Evolutionary conservation across 2,888 invertebrate species (phyloP).

Genomic region (Drosophila multiciliata): DNA sequence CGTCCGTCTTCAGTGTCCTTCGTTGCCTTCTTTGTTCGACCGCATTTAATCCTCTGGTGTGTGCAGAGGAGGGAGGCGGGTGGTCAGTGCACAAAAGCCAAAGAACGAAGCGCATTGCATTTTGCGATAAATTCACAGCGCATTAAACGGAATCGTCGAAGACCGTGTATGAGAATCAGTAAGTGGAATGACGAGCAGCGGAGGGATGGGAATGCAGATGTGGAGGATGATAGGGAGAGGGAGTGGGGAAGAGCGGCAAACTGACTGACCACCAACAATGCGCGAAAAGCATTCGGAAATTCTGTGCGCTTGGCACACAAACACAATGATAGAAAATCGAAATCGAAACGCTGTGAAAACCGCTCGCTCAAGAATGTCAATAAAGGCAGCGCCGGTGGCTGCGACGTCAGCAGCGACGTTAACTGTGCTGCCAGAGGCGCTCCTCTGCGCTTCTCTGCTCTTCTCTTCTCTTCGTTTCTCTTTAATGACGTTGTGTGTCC

Average conservation of each 20-base stretch:
- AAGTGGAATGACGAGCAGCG: neutral
- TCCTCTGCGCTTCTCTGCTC: neutral
- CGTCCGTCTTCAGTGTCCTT: conserved; percentile 46
- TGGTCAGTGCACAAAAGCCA: conserved; percentile 35
- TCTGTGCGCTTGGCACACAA: conserved; percentile 68
- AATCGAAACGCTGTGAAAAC: conserved; percentile 55
- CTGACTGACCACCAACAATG: conserved; percentile 76
- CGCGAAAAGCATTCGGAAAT: conserved; percentile 64
- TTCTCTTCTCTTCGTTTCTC: conserved; percentile 10
- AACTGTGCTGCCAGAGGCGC: neutral
- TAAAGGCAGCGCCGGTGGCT: conserved; percentile 51
- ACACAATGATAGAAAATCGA: conserved; percentile 64
- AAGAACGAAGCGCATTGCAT: conserved; percentile 61
- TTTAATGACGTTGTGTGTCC: conserved; percentile 58
- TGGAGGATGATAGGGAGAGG: neutral
- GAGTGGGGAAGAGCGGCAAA: neutral
- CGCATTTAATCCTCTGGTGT: conserved; percentile 65
- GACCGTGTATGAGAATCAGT: conserved; percentile 20
- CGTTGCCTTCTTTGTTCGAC: conserved; percentile 74
- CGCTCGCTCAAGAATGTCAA: conserved; percentile 70
- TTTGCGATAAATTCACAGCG: conserved; percentile 76
- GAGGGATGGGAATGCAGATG: neutral
- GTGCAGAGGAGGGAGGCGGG: neutral
- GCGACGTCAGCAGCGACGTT: conserved; percentile 9
- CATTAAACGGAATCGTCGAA: conserved; percentile 61